Conservation (phyloP, 2,113 vertebrate species). For the Panthera uncia region DNA sequence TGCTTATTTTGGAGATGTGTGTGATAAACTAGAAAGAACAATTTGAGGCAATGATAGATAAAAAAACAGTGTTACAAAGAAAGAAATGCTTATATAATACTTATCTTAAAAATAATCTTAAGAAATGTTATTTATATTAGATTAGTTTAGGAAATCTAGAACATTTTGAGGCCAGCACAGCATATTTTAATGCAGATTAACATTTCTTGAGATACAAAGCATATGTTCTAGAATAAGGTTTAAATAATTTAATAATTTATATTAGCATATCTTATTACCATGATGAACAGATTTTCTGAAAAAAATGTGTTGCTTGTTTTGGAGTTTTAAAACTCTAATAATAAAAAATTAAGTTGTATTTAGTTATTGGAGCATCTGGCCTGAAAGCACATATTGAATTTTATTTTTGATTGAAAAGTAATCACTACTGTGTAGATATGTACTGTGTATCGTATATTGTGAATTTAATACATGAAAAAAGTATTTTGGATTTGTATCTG, state of each 20-base stretch:
- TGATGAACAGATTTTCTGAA: constrained; percentile 21
- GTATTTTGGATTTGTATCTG: background rate
- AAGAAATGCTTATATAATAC: constrained; percentile 35
- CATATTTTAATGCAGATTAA: background rate
- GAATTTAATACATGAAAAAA: constrained; percentile 10
- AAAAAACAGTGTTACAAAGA: background rate
- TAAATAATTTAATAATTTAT: constrained; percentile 41
- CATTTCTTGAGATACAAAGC: constrained; percentile 39
- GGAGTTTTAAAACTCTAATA: background rate
- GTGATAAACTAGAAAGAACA: background rate
- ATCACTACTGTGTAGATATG: background rate
- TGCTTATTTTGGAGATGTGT: constrained; percentile 13
- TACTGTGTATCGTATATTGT: background rate
- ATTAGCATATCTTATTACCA: background rate
- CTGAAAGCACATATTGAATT: constrained; percentile 34
- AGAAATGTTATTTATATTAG: background rate
- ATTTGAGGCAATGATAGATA: background rate
- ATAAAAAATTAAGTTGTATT: background rate
- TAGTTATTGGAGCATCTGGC: constrained; percentile 10
- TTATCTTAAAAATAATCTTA: constrained; percentile 1
- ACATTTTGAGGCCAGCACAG: background rate
- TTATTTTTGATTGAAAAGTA: constrained; percentile 23
- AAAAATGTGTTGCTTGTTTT: background rate
- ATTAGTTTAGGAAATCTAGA: background rate
- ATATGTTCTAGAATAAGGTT: background rate